Evolutionary conservation across 1,140 invertebrate species (phyloP), one percentile per base, ranked within the genome.

Genomic region (Acromyrmex heyeri): DNA sequence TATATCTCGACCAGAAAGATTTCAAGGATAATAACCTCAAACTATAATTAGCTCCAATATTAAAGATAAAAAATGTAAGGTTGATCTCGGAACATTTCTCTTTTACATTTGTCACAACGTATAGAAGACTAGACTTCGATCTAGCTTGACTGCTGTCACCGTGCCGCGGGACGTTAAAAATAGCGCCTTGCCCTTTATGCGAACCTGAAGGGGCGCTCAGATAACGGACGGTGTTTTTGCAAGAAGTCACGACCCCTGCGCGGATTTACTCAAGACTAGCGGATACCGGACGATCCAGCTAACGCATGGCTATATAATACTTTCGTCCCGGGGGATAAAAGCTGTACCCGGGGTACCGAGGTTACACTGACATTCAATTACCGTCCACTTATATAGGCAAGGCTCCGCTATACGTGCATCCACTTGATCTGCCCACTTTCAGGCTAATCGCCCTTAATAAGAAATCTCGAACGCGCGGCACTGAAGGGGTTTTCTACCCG

Each of bases 361-460:
- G 85, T 79, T 87, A 85, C 38, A 75, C 90, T 91, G 89, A 83
- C 87, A 91, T 91, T 91, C 90, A 91, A 91, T 91, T 91, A 91
- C 65, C 69, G 21, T 86, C 87, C 89, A 91, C 90, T 91, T 89
- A 89, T 62, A n/a, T 73, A 73, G 88, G 57, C 83, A 57, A 88
- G 61, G 78, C 65, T 53, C 27, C 59, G 50, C 27, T 69, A 64
- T 89, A 90, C 88, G 69, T 86, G 81, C 73, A 90, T 90, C 69
- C 86, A 85, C 81, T 79, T 67, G 73, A 79, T 88, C 81, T 86
- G 62, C 67, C 86, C 70, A 90, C 90, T 90, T 88, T 85, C 76
- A 34, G 61, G 38, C 86, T 90, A 90, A 90, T 90, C 86, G 76
- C 50, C 81, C 75, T 85, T 91, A 91, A 91, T 91, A 91, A 91